Evolutionary conservation across 2,113 vertebrate species (phyloP), one percentile per base, ranked within the genome.

Genomic region (Percopsis transmontana): DNA sequence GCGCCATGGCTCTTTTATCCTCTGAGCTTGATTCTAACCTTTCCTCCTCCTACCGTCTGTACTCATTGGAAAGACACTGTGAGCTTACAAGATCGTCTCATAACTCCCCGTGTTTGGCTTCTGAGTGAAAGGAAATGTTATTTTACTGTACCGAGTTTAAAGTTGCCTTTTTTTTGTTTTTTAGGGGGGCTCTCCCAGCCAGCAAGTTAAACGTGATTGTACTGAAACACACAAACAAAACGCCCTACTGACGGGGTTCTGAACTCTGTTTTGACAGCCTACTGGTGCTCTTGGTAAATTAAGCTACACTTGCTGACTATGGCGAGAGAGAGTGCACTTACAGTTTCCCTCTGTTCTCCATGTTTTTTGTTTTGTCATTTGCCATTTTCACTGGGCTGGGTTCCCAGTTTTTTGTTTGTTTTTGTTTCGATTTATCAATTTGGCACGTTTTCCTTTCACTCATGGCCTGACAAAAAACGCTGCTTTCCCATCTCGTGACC

Each of bases 361-460:
- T 53, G 16, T 61, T 39, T 50, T 38, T 72, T 61, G 66, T 41
- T 77, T 54, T 58, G 12, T 52, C 20, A 23, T 13, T 33, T 72
- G 69, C 50, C 68, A 45, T 71, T 84, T 23, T 84, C 69, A 80
- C 88, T 88, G 88, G 91, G 91, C 91, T 91, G 90, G 91, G 89
- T 91, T 89, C 89, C 89, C 76, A 74, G 88, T 33, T 33, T 33
- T 6, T 33, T 7, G 27, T 33, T 33, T 4, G 27, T 33, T 33
- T 33, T 33, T 87, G 84, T 62, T 72, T 68, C 74, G 77, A 77
- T 39, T 58, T 68, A n/a, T 78, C n/a, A 73, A 62, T 80, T 62
- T 70, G 65, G 58, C 70, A 60, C 71, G 63, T 66, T 73, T 40
- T 74, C 38, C 40, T 10, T 27, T 21, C 39, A 13, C 74, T 79